Evolutionary conservation across 2,113 vertebrate species (phyloP), one percentile per base, ranked within the genome.

Genomic region (Paramormyrops kingsleyae): DNA sequence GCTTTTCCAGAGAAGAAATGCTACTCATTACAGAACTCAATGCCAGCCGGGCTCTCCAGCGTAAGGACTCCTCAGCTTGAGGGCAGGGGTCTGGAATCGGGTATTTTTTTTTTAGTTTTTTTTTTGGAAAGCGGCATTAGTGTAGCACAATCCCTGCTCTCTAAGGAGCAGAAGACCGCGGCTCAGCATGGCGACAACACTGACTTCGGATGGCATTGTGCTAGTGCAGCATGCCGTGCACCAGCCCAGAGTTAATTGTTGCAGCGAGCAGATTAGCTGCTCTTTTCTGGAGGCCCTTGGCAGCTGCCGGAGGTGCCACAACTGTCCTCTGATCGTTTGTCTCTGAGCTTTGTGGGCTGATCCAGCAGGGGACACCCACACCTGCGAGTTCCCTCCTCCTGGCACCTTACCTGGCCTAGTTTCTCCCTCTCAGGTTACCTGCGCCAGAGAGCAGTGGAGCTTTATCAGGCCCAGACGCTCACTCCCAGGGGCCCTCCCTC

Each of bases 341-440:
- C 52, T 52, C 44, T 15, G 49, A 89, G 47, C 89, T 88, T 84
- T 89, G 74, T 91, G 66, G 90, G 93, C 91, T 90, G 90, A 85
- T 86, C 5, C 83, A 91, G 87, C 66, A 52, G 89, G 35, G 66
- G 88, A 89, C 90, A 89, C 74, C 90, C 53, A 80, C 92, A 93
- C 92, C 91, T 94, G 92, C 88, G 89, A 92, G 91, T 91, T 90
- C 89, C 91, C 93, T 92, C 89, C 90, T 92, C 92, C 90, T 85
- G 31, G 80, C 74, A 91, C 88, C 86, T 52, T 89, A 90, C 91
- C 56, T 92, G 92, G 93, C 95, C 94, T 94, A 94, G 93, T 94
- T 94, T 94, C 93, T 91, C 12, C 91, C 92, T 94, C 94, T 96
- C 95, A 92, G 91, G 93, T 96, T 95, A 95, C 94, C 94, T 92